A percentile compares a stretch with the other conserved stretches of the same genome.
Evolutionary conservation across 35 echinoderm and acorn worm genomes (phyloP).

Genomic region (Apostichopus japonicus): DNA sequence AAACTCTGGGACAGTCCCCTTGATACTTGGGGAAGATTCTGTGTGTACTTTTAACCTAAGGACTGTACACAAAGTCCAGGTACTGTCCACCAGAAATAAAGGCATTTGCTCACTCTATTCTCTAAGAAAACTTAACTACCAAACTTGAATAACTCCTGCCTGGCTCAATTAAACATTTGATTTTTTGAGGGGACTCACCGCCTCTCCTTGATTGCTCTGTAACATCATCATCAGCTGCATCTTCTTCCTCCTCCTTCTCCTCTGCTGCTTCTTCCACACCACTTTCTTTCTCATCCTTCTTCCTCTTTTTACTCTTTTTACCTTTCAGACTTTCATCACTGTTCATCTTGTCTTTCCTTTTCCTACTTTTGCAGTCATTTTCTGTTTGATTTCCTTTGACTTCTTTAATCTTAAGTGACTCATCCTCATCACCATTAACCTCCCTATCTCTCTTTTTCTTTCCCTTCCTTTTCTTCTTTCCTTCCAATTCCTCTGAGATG

Average conservation of each 20-base stretch:
- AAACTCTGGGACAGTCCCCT: too few relatives aligned
- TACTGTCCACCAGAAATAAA: too few relatives aligned
- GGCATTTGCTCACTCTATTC: too few relatives aligned
- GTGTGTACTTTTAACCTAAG: too few relatives aligned
- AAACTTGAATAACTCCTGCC: too few relatives aligned
- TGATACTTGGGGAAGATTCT: too few relatives aligned
- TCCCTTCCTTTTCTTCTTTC: slow-evolving; percentile 25
- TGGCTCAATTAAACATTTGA: too few relatives aligned
- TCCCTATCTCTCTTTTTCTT: neutral
- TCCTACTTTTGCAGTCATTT: neutral
- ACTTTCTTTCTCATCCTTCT: neutral
- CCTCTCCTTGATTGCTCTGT: neutral
- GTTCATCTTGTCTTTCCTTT: neutral
- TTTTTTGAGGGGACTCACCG: too few relatives aligned
- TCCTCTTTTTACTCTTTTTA: neutral
- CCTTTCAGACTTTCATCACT: neutral
- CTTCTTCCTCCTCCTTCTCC: neutral
- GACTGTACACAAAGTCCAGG: too few relatives aligned
- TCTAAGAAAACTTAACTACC: too few relatives aligned
- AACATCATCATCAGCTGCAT: neutral
- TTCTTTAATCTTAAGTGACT: neutral
- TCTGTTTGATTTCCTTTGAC: neutral
- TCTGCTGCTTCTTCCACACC: neutral
- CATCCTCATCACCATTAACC: neutral
- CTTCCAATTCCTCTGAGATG: neutral